Percentiles rank a stretch among this genome's conserved stretches.
These are phyloP conservation scores for Carcharodon carcharias DNA, from an alignment of 2,797 vertebrate genomes.

Conservation along the genomic window DNA sequence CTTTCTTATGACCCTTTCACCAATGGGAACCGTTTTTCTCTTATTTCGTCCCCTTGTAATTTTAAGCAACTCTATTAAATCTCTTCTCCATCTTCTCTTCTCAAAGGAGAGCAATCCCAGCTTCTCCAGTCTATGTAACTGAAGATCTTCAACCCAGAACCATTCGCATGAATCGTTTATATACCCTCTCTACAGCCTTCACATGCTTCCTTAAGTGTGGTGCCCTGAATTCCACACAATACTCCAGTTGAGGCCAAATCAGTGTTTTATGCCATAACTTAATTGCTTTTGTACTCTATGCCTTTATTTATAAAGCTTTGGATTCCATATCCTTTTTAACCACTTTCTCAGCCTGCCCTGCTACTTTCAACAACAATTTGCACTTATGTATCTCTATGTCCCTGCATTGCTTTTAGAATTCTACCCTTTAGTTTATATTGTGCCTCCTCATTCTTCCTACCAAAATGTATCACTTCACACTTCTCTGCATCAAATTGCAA, in stretches of 20 bases:
- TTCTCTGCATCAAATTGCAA: background rate
- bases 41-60: background rate
- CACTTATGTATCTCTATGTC: background rate
- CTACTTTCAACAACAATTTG: background rate
- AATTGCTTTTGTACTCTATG: background rate
- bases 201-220: background rate
- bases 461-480: background rate
- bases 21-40: background rate
- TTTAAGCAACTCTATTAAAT: background rate
- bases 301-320: background rate
- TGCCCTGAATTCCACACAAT: background rate
- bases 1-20: background rate
- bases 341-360: background rate
- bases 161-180: background rate
- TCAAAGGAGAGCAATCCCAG: background rate
- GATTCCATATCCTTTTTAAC: background rate
- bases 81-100: background rate
- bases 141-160: background rate
- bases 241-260: background rate
- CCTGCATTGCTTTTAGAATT: background rate
- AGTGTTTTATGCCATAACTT: background rate
- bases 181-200: background rate
- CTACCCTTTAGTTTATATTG: background rate
- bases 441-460: background rate
- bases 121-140: background rate